Evolutionary conservation across 2,888 invertebrate genomes (phyloP), one percentile per base, ranked within the genome.

Genomic region (Philonicus albiceps): DNA sequence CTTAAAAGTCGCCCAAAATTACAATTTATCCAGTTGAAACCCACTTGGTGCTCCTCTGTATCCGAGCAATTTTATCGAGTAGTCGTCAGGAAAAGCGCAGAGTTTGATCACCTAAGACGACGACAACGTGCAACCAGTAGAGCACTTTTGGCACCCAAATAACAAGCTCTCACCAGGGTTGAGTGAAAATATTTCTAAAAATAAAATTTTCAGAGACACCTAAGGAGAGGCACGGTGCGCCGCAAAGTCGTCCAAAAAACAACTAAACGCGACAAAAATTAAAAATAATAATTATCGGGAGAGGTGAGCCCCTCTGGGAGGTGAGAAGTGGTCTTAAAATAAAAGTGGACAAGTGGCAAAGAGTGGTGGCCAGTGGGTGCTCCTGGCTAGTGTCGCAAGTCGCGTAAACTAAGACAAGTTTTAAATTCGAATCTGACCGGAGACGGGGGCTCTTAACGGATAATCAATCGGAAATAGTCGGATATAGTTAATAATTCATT

Each of bases 141-240:
- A 72, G 83, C 64, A 64, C 22, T 64, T 83, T 83, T 83, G 83
- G 83, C 64, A 83, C 34, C 64, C 83, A 83, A 83, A 83, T 64
- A 83, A 64, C 80, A 83, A 83, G 72, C 80, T 80, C 80, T 80
- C 49, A 80, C 55, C 80, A 53, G 53, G 80, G 80, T 80, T 53
- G 80, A 80, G 83, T 34, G 83, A 83, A 83, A 78, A 72, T 83
- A 72, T 30, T 55, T 83, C 83, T 83, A 83, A 83, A 83, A 83
- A 83, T 83, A 83, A 55, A 81, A 81, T 81, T 55, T 37, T 80
- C 22, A 53, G 22, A 64, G 37, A 72, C 64, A 64, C 34, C 72
- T 72, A 43, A 49, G 83, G 83, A 83, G 83, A 83, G 83, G 6
- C 6, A 37, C 22, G 27, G 13, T 37, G 37, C 31, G 64, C 16